These are phyloP conservation scores for Crotalus tigris DNA, from an alignment of 2,113 vertebrate genomes.

Conservation along the genomic window DNA sequence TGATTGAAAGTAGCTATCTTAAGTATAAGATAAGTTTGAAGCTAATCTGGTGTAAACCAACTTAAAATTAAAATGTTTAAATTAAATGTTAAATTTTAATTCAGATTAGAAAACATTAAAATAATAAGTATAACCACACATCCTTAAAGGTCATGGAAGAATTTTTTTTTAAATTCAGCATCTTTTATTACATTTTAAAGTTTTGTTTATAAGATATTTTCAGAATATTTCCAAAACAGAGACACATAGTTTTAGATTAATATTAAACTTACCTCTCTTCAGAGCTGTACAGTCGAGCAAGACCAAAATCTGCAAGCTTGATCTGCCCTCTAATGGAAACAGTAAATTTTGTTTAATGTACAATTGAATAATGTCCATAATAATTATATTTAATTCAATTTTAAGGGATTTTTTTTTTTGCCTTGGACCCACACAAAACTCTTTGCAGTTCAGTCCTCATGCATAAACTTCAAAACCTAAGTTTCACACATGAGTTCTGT, in stretches of 20 bases:
- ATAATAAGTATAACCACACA: neutral
- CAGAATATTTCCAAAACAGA: neutral
- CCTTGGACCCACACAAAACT: neutral
- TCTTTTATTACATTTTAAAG: neutral
- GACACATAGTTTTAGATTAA: neutral
- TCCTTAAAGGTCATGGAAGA: neutral
- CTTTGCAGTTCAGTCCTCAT: neutral
- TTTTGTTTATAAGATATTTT: neutral
- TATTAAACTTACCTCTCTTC: conserved; percentile 79
- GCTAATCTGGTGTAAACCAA: neutral
- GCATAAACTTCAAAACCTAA: neutral
- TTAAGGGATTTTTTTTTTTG: neutral
- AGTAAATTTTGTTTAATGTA: conserved; percentile 18
- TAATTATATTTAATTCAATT: neutral
- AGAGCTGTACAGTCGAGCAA: conserved; percentile 83
- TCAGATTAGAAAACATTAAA: neutral
- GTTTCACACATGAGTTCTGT: neutral
- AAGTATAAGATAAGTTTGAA: neutral
- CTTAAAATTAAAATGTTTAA: neutral
- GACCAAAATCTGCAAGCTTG: conserved; percentile 85
- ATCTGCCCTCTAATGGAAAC: conserved; percentile 82
- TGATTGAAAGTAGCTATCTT: neutral
- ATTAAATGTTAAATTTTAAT: neutral
- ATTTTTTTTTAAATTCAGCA: neutral
- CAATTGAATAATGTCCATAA: neutral